phyloP scores from a whole-genome alignment of 2,888 invertebrate species.

The Tetropium fuscum region DNA sequence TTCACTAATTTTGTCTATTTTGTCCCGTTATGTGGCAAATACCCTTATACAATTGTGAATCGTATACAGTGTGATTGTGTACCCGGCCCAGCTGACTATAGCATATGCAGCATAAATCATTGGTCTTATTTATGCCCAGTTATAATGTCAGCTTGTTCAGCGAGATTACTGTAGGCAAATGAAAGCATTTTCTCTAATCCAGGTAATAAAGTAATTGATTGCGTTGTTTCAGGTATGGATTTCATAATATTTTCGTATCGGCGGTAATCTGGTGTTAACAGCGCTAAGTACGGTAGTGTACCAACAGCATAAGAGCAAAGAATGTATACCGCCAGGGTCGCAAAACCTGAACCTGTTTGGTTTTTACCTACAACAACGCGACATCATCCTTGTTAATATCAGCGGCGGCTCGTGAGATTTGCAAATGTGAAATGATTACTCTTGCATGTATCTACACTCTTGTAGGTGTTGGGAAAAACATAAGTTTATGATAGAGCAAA shows the following conservation, averaged over 20 bases:
- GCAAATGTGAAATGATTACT: too few species aligned
- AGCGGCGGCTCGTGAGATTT: conserved; percentile 17
- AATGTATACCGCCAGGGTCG: conserved; percentile 33
- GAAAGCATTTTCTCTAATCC: conserved; percentile 22
- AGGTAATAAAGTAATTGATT: conserved; percentile 7
- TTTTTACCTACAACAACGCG: conserved; percentile 34
- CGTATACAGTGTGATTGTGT: too few species aligned
- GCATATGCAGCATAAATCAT: neutral
- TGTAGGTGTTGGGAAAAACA: too few species aligned
- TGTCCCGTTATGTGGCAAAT: too few species aligned
- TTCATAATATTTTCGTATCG: conserved; percentile 33
- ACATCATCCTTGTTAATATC: conserved; percentile 29
- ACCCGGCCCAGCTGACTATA: too few species aligned
- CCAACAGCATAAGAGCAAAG: conserved; percentile 25
- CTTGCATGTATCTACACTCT: too few species aligned
- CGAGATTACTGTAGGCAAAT: conserved; percentile 2
- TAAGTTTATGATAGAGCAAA: too few species aligned
- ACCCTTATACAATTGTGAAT: too few species aligned
- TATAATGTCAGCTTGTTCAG: conserved; percentile 3
- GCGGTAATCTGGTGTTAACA: conserved; percentile 28
- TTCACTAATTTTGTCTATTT: too few species aligned
- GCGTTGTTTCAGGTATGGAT: conserved; percentile 18
- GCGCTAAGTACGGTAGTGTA: conserved; percentile 29
- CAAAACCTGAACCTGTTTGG: conserved; percentile 36
- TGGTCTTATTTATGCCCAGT: neutral